Evolutionary conservation across 2,113 vertebrate genomes (phyloP).

Genomic region (Callaeas wilsoni): DNA sequence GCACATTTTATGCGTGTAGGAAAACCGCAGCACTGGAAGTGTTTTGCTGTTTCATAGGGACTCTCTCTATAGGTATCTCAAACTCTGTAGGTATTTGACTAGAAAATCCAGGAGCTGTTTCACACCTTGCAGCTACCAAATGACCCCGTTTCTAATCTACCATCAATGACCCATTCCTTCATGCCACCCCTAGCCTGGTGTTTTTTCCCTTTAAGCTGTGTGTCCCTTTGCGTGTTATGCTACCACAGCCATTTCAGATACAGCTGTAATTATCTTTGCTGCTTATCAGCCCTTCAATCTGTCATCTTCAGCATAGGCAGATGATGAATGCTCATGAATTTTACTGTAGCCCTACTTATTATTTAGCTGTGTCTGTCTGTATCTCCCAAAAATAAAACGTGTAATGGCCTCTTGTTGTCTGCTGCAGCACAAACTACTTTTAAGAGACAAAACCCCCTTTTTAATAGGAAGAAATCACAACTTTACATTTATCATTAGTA

Average conservation of each 20-base stretch:
- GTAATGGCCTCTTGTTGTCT: neutral
- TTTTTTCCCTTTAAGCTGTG: neutral
- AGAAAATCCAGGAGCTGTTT: neutral
- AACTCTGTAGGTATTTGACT: neutral
- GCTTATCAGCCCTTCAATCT: neutral
- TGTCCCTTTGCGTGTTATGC: neutral
- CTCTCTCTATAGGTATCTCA: neutral
- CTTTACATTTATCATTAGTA: neutral
- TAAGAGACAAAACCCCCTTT: neutral
- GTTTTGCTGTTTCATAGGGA: neutral
- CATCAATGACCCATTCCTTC: neutral
- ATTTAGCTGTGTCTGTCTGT: neutral
- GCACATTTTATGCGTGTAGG: neutral
- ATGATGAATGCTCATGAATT: neutral
- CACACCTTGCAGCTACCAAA: neutral
- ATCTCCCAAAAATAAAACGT: neutral
- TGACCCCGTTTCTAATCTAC: neutral
- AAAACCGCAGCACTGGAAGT: neutral
- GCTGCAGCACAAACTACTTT: neutral
- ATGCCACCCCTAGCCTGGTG: rapidly evolving
- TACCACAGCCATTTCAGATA: neutral
- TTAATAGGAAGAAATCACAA: neutral
- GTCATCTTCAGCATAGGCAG: neutral
- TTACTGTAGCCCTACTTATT: neutral
- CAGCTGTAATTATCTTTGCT: neutral